Percentiles rank a stretch among this genome's conserved stretches.
Evolutionary conservation across 2,113 vertebrate genomes (phyloP).

Genomic region (Morone chrysops): DNA sequence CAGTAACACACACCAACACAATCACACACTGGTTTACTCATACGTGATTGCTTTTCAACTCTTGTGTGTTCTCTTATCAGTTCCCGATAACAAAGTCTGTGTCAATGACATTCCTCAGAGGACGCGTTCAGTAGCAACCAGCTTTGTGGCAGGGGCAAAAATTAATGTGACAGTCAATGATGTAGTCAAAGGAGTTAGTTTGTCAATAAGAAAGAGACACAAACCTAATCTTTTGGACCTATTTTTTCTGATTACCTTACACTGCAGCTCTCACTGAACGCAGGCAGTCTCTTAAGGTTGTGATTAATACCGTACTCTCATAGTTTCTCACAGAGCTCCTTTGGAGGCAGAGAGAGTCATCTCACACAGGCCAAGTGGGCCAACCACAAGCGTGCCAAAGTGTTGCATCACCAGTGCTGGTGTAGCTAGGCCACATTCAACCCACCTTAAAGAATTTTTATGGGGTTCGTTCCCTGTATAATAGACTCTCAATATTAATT

Average conservation of each 20-base stretch:
- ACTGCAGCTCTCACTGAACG: neutral
- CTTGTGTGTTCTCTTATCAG: constrained; percentile 62
- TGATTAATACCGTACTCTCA: constrained; percentile 13
- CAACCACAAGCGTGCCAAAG: constrained; percentile 15
- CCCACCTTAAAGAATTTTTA: constrained; percentile 2
- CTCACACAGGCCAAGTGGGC: constrained; percentile 40
- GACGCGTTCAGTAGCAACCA: neutral
- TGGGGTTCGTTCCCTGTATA: neutral
- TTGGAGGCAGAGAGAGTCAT: constrained; percentile 13
- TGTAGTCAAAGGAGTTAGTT: neutral
- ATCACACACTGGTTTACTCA: neutral
- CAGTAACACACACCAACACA: neutral
- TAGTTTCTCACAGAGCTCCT: constrained; percentile 8
- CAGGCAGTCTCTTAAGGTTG: constrained; percentile 3
- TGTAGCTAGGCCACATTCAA: constrained; percentile 39
- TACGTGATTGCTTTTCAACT: constrained; percentile 54
- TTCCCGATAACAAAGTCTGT: constrained; percentile 54
- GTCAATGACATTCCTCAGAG: constrained; percentile 56
- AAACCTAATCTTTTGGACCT: neutral
- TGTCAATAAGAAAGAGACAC: neutral
- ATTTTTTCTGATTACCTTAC: neutral
- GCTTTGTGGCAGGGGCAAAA: neutral
- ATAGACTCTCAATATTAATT: neutral
- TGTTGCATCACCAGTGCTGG: constrained; percentile 37
- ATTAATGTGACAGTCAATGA: neutral